These are phyloP conservation scores for Cervus canadensis DNA, from an alignment of 2,113 vertebrate genomes.

Conservation along the genomic window DNA sequence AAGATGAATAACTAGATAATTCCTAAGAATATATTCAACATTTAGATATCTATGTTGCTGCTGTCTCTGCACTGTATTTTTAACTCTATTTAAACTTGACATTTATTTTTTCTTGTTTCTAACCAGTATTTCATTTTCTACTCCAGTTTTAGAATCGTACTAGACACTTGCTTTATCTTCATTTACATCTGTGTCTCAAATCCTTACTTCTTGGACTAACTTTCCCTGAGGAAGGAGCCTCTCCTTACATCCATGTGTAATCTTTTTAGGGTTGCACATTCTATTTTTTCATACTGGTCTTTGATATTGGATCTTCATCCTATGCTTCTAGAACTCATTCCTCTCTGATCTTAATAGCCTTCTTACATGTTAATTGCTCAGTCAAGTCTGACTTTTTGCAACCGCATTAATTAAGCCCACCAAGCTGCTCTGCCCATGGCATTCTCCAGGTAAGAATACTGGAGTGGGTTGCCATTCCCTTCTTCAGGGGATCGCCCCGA, in stretches of 20 bases:
- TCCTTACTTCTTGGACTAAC: background rate
- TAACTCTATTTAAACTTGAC: background rate
- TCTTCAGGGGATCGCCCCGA: background rate
- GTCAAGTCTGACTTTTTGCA: background rate
- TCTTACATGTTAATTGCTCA: background rate
- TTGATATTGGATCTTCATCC: background rate
- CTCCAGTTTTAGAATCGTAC: background rate
- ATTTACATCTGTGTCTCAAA: background rate
- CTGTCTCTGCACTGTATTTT: background rate
- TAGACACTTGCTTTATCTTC: background rate
- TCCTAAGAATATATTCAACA: background rate
- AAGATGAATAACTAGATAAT: background rate
- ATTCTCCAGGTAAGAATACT: background rate
- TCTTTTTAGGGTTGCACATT: background rate
- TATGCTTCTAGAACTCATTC: background rate
- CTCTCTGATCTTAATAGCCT: background rate
- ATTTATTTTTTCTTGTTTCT: background rate
- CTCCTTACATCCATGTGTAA: fast-evolving
- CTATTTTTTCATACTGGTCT: too few species aligned
- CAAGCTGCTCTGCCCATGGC: background rate
- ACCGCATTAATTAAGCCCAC: background rate
- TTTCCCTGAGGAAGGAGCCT: background rate
- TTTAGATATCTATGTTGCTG: background rate
- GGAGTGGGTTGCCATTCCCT: background rate
- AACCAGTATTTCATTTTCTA: background rate